phyloP scores from a whole-genome alignment of 2,888 invertebrate species.

The Lochmaea capreae region DNA sequence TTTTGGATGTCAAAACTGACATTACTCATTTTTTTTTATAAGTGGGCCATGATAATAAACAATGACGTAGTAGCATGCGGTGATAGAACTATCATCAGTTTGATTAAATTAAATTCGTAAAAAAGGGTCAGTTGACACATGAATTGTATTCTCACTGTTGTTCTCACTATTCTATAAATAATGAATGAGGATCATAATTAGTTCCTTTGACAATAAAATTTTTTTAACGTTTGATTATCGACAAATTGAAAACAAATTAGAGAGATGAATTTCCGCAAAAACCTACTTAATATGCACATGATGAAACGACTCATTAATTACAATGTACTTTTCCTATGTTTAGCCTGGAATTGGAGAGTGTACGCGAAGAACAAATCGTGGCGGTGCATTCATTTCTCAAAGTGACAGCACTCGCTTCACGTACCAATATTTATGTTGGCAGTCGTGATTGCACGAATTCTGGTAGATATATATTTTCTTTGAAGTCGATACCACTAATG shows the following conservation, averaged over 20 bases:
- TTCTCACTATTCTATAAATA: background rate
- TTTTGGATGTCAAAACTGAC: too few species aligned
- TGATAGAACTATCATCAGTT: too few species aligned
- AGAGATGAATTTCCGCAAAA: background rate
- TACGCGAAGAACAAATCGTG: constrained; percentile 56
- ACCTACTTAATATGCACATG: constrained; percentile 8
- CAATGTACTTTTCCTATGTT: constrained; percentile 49
- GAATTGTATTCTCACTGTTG: background rate
- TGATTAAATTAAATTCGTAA: too few species aligned
- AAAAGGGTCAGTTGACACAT: too few species aligned
- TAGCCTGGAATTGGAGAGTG: constrained; percentile 56
- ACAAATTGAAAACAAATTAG: background rate
- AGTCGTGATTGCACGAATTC: constrained; percentile 57
- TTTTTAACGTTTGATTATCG: background rate
- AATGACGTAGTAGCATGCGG: too few species aligned
- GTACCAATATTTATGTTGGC: constrained; percentile 58
- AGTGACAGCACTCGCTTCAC: constrained; percentile 57
- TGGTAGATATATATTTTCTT: constrained; percentile 50
- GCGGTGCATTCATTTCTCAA: constrained; percentile 56
- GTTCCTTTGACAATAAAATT: background rate
- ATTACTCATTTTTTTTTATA: too few species aligned
- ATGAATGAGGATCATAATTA: background rate
- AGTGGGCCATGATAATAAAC: too few species aligned
- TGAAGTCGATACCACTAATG: constrained; percentile 61
- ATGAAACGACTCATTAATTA: constrained; percentile 31